These are phyloP conservation scores for Lydus trimaculatus DNA, from an alignment of 2,888 invertebrate species.

Conservation along the genomic window DNA sequence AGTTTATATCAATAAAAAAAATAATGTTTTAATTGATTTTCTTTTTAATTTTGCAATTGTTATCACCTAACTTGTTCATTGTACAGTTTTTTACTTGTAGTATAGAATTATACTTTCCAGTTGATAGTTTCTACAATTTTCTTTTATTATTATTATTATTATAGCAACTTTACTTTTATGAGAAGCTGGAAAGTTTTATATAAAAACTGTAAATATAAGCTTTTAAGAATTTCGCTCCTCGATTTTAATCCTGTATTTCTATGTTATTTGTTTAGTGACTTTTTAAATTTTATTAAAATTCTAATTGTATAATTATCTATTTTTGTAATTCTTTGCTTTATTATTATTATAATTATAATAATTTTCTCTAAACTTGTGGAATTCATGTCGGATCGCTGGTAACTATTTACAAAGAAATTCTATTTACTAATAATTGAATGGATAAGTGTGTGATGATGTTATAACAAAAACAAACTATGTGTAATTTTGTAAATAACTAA, in stretches of 20 bases:
- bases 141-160: slow-evolving; percentile 10
- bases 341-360: slow-evolving; percentile 26
- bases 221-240: slow-evolving; percentile 27
- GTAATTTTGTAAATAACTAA: slow-evolving; percentile 57
- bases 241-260: slow-evolving; percentile 33
- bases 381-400: slow-evolving; percentile 26
- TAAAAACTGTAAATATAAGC: slow-evolving; percentile 24
- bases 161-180: background rate
- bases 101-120: slow-evolving; percentile 28
- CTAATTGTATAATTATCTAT: slow-evolving; percentile 42
- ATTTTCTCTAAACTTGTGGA: background rate
- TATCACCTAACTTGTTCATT: slow-evolving; percentile 28
- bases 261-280: slow-evolving; percentile 47
- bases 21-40: background rate
- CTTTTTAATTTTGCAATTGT: slow-evolving; percentile 21
- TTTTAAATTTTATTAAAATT: slow-evolving; percentile 50
- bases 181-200: slow-evolving; percentile 26
- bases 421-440: slow-evolving; percentile 23
- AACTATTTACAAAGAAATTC: slow-evolving; percentile 23
- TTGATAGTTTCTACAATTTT: slow-evolving; percentile 9
- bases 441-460: slow-evolving; percentile 43
- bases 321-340: slow-evolving; percentile 43
- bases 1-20: background rate
- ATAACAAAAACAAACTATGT: slow-evolving; percentile 47
- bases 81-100: slow-evolving; percentile 32